These are phyloP conservation scores for Casuarius casuarius DNA, from an alignment of 2,113 vertebrate species.

Conservation along the genomic window DNA sequence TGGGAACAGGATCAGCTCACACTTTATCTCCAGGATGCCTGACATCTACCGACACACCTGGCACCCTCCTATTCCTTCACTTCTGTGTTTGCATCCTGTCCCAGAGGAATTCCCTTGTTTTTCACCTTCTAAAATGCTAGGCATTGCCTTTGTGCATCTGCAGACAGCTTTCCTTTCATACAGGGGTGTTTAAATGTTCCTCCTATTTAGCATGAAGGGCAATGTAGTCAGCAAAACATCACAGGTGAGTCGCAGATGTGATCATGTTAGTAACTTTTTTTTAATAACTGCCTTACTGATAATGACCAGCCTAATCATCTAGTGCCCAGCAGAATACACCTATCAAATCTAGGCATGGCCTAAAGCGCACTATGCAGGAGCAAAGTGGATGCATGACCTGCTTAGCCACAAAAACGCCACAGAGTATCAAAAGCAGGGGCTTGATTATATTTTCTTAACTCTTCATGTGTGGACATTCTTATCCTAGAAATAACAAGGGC, in stretches of 20 bases:
- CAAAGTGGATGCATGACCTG: not conserved
- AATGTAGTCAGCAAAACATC: not conserved
- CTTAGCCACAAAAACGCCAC: not conserved
- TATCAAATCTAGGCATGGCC: not conserved
- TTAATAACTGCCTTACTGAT: not conserved
- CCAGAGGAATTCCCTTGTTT: not conserved
- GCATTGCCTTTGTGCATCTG: not conserved
- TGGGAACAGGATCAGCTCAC: not conserved
- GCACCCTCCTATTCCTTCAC: not conserved
- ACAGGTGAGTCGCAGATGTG: no score
- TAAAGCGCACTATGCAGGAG: not conserved
- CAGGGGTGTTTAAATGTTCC: not conserved
- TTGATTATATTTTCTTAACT: not conserved
- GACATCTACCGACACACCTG: not conserved
- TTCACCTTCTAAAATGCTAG: not conserved
- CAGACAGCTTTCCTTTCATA: not conserved
- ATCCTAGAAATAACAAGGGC: not conserved
- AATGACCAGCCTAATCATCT: not conserved
- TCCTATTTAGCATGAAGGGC: rapidly evolving
- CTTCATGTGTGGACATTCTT: not conserved
- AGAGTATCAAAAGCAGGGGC: not conserved
- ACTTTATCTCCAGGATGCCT: not conserved
- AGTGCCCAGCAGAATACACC: not conserved
- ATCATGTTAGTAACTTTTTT: not conserved
- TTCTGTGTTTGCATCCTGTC: not conserved